phyloP scores from a whole-genome alignment of 2,113 vertebrate species.

The Archocentrus centrarchus region DNA sequence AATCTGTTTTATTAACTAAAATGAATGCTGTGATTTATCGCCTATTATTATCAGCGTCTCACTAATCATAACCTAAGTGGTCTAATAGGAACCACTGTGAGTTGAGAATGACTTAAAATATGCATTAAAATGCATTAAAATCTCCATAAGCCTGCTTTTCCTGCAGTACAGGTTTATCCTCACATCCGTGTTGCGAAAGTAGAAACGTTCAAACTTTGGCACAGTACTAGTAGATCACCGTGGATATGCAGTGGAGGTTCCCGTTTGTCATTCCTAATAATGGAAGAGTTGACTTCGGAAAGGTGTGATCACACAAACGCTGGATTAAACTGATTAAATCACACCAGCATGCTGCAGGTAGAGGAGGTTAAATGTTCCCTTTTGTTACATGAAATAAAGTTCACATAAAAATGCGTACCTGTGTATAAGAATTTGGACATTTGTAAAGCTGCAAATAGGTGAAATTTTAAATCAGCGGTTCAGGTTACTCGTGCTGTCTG shows the following conservation, averaged over 20 bases:
- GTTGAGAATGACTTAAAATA: neutral
- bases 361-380: neutral
- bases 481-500: neutral
- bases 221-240: neutral
- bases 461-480: neutral
- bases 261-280: too few relatives aligned
- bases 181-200: neutral
- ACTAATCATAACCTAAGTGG: neutral
- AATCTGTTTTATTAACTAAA: too few relatives aligned
- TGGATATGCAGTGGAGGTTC: too few relatives aligned
- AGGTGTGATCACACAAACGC: neutral
- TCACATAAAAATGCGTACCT: neutral
- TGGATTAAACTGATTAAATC: neutral
- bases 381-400: conserved; percentile 2
- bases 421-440: neutral
- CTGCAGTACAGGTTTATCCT: conserved; percentile 50
- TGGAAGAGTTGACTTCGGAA: too few relatives aligned
- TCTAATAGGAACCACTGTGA: neutral
- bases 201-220: neutral
- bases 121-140: too few relatives aligned
- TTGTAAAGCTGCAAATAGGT: neutral
- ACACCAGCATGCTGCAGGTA: neutral
- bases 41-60: neutral
- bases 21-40: neutral
- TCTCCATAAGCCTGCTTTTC: conserved; percentile 1